phyloP scores from a whole-genome alignment of 2,888 invertebrate genomes.

The Andrena chrysosceles region DNA sequence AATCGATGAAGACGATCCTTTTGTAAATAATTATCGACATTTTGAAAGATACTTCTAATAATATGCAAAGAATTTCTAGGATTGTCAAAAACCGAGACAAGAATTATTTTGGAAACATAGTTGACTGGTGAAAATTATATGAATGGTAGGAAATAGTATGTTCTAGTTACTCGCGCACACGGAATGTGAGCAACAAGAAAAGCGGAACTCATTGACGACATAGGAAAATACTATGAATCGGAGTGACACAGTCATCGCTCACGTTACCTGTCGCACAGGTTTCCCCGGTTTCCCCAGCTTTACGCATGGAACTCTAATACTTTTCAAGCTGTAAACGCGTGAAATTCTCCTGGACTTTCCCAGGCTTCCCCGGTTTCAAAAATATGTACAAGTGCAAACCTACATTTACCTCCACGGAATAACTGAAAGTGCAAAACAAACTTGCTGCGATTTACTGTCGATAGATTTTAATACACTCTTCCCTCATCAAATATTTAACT shows the following conservation, averaged over 20 bases:
- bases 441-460: not conserved
- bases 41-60: too few relatives aligned
- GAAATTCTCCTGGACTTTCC: not conserved
- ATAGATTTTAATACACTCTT: not conserved
- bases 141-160: not conserved
- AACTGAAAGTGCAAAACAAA: too few relatives aligned
- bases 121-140: not conserved
- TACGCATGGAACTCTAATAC: not conserved
- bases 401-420: not conserved
- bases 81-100: too few relatives aligned
- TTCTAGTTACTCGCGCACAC: not conserved
- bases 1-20: too few relatives aligned
- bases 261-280: not conserved
- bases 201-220: conserved; percentile 16
- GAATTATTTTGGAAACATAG: not conserved
- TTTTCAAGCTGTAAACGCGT: not conserved
- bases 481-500: not conserved
- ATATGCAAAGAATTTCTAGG: too few relatives aligned
- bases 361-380: not conserved
- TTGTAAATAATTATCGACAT: too few relatives aligned
- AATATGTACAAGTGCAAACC: not conserved
- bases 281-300: conserved; percentile 8
- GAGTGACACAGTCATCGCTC: not conserved
- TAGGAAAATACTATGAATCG: conserved; percentile 25
- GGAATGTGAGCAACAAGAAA: conserved; percentile 7